These are phyloP conservation scores for Rhopilema esculentum DNA, from an alignment of 30 jellyfish, hydroid and myxozoan species.

Conservation along the genomic window DNA sequence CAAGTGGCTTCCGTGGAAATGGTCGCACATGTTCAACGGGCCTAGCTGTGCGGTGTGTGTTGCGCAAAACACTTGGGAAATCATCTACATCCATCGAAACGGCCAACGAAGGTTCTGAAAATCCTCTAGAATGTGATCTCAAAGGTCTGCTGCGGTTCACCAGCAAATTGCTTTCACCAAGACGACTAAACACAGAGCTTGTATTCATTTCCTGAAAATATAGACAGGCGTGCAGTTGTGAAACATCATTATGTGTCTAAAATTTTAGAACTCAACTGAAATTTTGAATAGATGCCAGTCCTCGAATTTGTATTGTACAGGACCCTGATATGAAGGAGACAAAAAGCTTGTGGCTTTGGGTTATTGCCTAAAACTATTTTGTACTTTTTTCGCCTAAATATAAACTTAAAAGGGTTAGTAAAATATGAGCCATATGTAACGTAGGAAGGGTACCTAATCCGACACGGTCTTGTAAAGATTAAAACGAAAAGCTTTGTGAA, in stretches of 20 bases:
- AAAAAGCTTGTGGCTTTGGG: no score
- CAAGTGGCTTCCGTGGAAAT: conserved; percentile 54
- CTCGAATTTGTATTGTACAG: no score
- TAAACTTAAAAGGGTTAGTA: no score
- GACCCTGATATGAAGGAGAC: no score
- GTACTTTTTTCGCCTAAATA: no score
- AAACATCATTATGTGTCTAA: not conserved
- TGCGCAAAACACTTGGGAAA: not conserved
- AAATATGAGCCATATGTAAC: no score
- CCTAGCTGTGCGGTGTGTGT: not conserved
- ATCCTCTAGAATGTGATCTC: not conserved
- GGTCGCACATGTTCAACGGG: conserved; percentile 61
- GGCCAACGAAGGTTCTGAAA: not conserved
- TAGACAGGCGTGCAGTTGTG: not conserved
- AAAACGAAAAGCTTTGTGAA: no score
- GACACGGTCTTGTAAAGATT: no score
- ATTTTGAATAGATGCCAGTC: no score
- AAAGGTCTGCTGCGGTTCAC: not conserved
- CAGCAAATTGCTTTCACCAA: conserved; percentile 14
- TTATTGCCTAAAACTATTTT: no score
- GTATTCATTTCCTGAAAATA: conserved; percentile 4
- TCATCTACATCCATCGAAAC: not conserved
- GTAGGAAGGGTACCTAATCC: no score
- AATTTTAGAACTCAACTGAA: not conserved
- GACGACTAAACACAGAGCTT: conserved; percentile 33